Conservation (phyloP, 2,888 invertebrate genomes). For the Danaus chrysippus region DNA sequence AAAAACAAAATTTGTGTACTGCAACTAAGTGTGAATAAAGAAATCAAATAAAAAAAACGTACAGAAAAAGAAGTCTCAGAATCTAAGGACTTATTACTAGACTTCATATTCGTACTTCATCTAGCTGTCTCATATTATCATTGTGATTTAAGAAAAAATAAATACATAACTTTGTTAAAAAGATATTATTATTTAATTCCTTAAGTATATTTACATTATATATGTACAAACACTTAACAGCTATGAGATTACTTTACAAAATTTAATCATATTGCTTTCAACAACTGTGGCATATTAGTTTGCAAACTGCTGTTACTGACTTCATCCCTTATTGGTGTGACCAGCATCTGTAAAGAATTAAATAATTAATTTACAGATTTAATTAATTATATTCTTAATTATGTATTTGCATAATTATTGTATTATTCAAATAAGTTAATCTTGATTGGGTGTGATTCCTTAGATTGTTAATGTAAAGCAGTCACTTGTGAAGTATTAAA, state of each 20-base stretch:
- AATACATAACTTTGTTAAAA: conserved; percentile 13
- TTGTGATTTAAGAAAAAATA: conserved; percentile 2
- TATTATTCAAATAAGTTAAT: too few relatives aligned
- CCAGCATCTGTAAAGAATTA: conserved; percentile 52
- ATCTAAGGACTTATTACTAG: too few relatives aligned
- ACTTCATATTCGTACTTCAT: too few relatives aligned
- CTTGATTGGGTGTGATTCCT: too few relatives aligned
- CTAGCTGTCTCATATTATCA: background rate
- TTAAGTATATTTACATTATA: conserved; percentile 53
- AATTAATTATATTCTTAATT: too few relatives aligned
- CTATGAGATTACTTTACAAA: conserved; percentile 33
- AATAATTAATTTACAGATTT: background rate
- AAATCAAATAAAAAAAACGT: too few relatives aligned
- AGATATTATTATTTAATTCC: conserved; percentile 10
- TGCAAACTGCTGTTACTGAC: conserved; percentile 45
- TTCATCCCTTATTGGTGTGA: conserved; percentile 57
- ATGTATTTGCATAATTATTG: too few relatives aligned
- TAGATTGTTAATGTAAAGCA: too few relatives aligned
- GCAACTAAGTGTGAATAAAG: too few relatives aligned
- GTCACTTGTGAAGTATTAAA: too few relatives aligned
- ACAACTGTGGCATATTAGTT: conserved; percentile 50
- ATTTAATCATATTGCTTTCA: conserved; percentile 53
- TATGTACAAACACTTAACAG: conserved; percentile 53
- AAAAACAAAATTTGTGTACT: conserved; percentile 3
- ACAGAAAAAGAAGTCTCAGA: too few relatives aligned